Base-by-base conservation (phyloP, 2,113 vertebrate genomes). In the Pagrus major region DNA sequence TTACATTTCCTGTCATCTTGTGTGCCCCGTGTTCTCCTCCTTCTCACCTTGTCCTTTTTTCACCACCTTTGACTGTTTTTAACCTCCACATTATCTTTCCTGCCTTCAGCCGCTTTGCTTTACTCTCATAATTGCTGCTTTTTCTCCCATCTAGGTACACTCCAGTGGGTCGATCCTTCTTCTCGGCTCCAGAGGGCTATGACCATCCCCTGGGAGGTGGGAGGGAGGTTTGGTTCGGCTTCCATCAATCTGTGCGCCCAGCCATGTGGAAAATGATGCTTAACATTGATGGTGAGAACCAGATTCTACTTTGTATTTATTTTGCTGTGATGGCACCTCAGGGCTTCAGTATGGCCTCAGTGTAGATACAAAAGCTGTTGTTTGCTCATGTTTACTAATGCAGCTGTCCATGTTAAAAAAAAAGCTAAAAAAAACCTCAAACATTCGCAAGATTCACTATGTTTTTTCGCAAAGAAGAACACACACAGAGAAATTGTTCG, bases 221-320 rank as follows among this genome's bases (percentile, higher is more conserved):
- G 56, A 95, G 98, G 89, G 98, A 99, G 94, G 98, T 99, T 70
- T 99, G 98, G 98, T 99, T 99, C 87, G 98, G 98, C 63, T 99
- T 99, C 91, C 98, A 99, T 92, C 98, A 99, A 49, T 99, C 98
- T 33, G 98, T 99, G 78, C 95, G 98, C 15, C 98, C 98, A 73
- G 98, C 98, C 91, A 99, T 99, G 98, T 99, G 98, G 98, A 99
- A 99, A 94, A 99, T 99, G 98, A 99, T 99, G 98, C 97, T 99
- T 54, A 99, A 99, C 92, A 99, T 99, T 20, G 98, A 99, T 78
- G 98, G 98, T 99, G 78, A 96, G 96, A 60, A 37, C 18, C 46
- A 41, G 39, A 27, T 68, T 39, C 18, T 5, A 8, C 33, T 11
- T 31, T 63, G 5, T 33, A 11, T 73, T 44, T 12, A 23, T 78